Percentiles rank a stretch among this genome's conserved stretches.
Evolutionary conservation across 2,888 invertebrate species (phyloP).

Genomic region (Scaptomyza flava): DNA sequence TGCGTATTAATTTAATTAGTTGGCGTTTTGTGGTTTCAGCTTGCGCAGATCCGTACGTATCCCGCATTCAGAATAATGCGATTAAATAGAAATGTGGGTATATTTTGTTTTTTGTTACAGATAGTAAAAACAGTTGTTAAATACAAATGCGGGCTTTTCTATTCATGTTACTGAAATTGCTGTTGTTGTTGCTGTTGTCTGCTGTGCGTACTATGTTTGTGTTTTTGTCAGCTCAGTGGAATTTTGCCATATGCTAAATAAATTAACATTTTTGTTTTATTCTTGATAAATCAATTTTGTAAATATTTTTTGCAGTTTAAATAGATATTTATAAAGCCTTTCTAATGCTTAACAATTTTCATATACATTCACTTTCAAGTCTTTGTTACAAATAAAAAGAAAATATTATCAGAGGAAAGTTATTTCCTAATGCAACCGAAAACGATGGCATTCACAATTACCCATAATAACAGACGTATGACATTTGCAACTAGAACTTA

Average conservation of each 20-base stretch:
- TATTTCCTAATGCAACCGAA: not conserved
- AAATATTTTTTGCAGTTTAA: too few relatives aligned
- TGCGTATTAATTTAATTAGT: constrained; percentile 76
- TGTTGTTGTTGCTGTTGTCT: constrained; percentile 28
- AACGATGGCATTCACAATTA: constrained; percentile 1
- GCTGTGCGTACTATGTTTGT: constrained; percentile 31
- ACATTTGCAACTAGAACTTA: constrained; percentile 15
- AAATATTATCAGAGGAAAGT: too few relatives aligned
- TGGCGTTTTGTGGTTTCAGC: constrained; percentile 66
- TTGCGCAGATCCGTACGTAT: constrained; percentile 11
- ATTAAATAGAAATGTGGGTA: constrained; percentile 63
- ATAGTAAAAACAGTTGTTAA: constrained; percentile 40
- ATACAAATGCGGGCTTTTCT: constrained; percentile 58
- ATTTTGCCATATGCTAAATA: constrained; percentile 69
- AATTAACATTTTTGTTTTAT: constrained; percentile 21
- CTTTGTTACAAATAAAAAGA: too few relatives aligned
- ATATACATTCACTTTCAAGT: too few relatives aligned
- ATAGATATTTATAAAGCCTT: too few relatives aligned
- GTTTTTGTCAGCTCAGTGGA: constrained; percentile 49
- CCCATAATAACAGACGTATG: constrained; percentile 23
- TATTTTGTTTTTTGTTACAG: constrained; percentile 17
- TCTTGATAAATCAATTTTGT: constrained; percentile 47
- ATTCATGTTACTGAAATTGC: not conserved
- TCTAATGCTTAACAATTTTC: too few relatives aligned
- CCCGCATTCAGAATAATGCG: constrained; percentile 46